A percentile compares a stretch with the other conserved stretches of the same genome.
These are phyloP conservation scores for Exocentrus adspersus DNA, from an alignment of 2,888 invertebrate genomes.

Conservation along the genomic window DNA sequence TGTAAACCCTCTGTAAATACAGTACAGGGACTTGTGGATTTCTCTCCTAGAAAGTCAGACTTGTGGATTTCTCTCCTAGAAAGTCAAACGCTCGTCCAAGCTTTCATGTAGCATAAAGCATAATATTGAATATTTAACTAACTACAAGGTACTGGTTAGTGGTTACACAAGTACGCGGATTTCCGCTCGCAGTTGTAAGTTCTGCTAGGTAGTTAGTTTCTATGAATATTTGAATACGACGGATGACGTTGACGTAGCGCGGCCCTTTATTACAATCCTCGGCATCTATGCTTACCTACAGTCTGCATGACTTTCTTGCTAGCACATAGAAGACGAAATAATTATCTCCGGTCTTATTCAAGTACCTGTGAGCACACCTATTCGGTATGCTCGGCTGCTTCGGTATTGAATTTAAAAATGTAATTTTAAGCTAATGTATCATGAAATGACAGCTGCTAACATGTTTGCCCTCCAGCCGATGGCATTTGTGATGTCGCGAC, in stretches of 20 bases:
- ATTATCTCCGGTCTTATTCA: too few relatives aligned
- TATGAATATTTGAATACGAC: slow-evolving; percentile 36
- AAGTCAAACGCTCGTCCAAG: background rate
- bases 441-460: too few relatives aligned
- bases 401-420: too few relatives aligned
- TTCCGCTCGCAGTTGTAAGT: background rate
- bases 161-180: slow-evolving; percentile 33
- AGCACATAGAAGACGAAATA: background rate
- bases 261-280: too few relatives aligned
- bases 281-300: background rate
- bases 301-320: background rate
- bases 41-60: slow-evolving; percentile 9
- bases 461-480: too few relatives aligned
- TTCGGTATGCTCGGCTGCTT: too few relatives aligned
- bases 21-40: too few relatives aligned
- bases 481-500: too few relatives aligned
- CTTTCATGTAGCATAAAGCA: slow-evolving; percentile 40
- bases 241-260: slow-evolving; percentile 5
- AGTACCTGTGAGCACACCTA: too few relatives aligned
- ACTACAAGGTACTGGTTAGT: slow-evolving; percentile 35
- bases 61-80: too few relatives aligned
- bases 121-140: slow-evolving; percentile 43
- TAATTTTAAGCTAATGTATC: too few relatives aligned
- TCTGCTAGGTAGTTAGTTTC: slow-evolving; percentile 30
- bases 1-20: too few relatives aligned